phyloP scores from a whole-genome alignment of 1,140 invertebrate species.

The Psix sp. region DNA sequence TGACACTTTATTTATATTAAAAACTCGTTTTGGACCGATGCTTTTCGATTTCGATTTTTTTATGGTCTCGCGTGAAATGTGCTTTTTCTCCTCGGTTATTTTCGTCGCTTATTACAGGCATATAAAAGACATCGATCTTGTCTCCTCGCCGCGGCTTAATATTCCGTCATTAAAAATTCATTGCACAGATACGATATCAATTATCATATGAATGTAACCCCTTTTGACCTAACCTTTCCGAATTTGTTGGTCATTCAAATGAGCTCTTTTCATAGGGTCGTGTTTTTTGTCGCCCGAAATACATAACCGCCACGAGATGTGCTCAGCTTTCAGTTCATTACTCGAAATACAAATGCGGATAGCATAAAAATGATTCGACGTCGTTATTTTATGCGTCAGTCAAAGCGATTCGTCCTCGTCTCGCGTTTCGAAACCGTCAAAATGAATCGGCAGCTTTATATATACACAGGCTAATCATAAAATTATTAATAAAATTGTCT shows the following conservation, averaged over 20 bases:
- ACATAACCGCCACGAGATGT: constrained; percentile 4
- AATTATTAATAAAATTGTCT: constrained; percentile 72
- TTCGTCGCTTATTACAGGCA: no score
- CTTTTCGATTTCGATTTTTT: no score
- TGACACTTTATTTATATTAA: no score
- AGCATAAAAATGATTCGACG: constrained; percentile 37
- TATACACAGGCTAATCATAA: constrained; percentile 50
- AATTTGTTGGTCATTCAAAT: constrained; percentile 50
- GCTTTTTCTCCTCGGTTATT: no score
- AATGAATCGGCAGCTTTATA: constrained; percentile 56
- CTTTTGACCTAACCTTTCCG: constrained; percentile 47
- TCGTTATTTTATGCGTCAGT: constrained; percentile 22
- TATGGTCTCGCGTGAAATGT: no score
- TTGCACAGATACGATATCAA: constrained; percentile 23
- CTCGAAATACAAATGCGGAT: constrained; percentile 35
- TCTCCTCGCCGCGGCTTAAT: no score
- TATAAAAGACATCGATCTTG: no score
- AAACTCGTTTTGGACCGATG: no score
- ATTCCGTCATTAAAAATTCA: constrained; percentile 37
- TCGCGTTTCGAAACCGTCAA: constrained; percentile 48
- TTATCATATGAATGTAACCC: constrained; percentile 53
- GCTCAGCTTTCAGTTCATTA: constrained; percentile 29
- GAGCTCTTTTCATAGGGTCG: constrained; percentile 6
- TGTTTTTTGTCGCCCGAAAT: constrained; percentile 29
- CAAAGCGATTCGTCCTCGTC: constrained; percentile 12